phyloP scores from a whole-genome alignment of 2,113 vertebrate genomes.

The Kryptolebias marmoratus region DNA sequence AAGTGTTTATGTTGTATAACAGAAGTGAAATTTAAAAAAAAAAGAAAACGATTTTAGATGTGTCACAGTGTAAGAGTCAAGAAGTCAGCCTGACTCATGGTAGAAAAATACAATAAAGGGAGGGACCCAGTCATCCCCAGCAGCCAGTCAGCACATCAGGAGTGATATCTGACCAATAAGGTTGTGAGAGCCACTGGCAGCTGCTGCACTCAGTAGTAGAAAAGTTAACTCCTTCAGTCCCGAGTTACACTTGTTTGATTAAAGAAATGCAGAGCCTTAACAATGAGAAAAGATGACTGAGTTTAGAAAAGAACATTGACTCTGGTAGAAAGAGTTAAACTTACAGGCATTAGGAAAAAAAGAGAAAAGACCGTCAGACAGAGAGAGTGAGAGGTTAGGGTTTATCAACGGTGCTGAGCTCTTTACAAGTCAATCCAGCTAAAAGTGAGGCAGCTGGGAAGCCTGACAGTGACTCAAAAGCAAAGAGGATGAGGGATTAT shows the following conservation, averaged over 20 bases:
- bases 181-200: slow-evolving; percentile 40
- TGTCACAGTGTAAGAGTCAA: slow-evolving; percentile 35
- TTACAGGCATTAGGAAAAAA: slow-evolving; percentile 16
- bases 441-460: slow-evolving; percentile 23
- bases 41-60: not conserved
- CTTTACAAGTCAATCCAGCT: slow-evolving; percentile 47
- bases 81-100: slow-evolving; percentile 38
- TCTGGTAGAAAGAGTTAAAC: slow-evolving; percentile 13
- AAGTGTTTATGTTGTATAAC: slow-evolving; percentile 3
- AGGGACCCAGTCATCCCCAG: slow-evolving; percentile 42
- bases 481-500: slow-evolving; percentile 44
- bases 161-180: slow-evolving; percentile 66
- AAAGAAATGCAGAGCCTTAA: too few species aligned
- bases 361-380: slow-evolving; percentile 18
- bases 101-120: slow-evolving; percentile 62
- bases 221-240: slow-evolving; percentile 62
- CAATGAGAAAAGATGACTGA: too few species aligned
- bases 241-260: not conserved
- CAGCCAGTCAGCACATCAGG: slow-evolving; percentile 55
- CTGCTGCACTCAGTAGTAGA: slow-evolving; percentile 63
- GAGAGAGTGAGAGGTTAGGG: slow-evolving; percentile 37
- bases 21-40: slow-evolving; percentile 10
- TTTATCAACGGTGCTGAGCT: slow-evolving; percentile 48
- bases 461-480: slow-evolving; percentile 46
- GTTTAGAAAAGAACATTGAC: not conserved